Conservation (phyloP, 2,888 invertebrate genomes). For the Ormyrus thymus region DNA sequence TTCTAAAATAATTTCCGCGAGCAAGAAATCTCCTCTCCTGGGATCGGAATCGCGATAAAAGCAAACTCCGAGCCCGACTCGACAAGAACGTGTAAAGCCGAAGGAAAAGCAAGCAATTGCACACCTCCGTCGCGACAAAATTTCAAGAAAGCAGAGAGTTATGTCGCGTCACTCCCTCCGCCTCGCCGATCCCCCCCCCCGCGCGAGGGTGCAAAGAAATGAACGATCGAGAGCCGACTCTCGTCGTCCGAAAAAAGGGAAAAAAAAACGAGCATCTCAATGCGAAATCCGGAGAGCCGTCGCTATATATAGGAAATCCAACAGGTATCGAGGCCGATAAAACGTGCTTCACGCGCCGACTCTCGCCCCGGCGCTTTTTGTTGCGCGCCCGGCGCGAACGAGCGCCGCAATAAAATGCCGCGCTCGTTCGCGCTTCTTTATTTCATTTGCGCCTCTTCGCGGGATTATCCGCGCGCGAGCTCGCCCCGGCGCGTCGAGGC, state of each 20-base stretch:
- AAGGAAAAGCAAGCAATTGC: background rate
- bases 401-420: background rate
- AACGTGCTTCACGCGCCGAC: slow-evolving; percentile 65
- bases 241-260: background rate
- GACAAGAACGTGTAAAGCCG: background rate
- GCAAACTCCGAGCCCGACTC: too few relatives aligned
- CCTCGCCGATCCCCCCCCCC: slow-evolving; percentile 4
- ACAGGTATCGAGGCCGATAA: slow-evolving; percentile 66
- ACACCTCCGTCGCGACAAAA: slow-evolving; percentile 44
- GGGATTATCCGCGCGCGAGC: background rate
- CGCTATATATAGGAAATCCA: slow-evolving; percentile 63
- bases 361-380: background rate
- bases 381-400: background rate
- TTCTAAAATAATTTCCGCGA: background rate
- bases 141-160: slow-evolving; percentile 48
- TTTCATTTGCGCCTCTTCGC: slow-evolving; percentile 42
- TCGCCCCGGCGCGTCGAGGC: slow-evolving; percentile 18
- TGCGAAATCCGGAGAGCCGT: slow-evolving; percentile 33
- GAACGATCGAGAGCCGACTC: background rate
- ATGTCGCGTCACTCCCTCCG: slow-evolving; percentile 6
- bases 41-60: too few relatives aligned
- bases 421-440: slow-evolving; percentile 28
- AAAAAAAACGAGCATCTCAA: background rate
- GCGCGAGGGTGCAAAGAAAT: slow-evolving; percentile 35
- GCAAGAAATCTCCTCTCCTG: background rate